Conservation (phyloP, 2,888 invertebrate genomes). For the Mythimna impura region DNA sequence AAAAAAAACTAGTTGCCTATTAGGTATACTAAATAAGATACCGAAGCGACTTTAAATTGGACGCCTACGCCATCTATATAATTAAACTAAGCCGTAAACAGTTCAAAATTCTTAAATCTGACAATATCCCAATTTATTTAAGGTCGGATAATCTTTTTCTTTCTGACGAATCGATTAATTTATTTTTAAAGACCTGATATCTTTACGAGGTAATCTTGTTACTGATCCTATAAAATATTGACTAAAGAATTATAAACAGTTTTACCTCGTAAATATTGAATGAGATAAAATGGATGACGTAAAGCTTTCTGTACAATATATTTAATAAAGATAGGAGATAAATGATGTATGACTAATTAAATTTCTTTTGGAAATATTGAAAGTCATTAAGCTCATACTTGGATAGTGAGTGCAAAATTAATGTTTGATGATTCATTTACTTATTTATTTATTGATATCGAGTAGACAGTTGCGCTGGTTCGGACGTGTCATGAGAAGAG, state of each 20-base stretch:
- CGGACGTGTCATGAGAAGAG: too few relatives aligned
- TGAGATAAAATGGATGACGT: slow-evolving; percentile 21
- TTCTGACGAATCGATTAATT: background rate
- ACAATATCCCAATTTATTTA: background rate
- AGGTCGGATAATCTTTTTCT: slow-evolving; percentile 7
- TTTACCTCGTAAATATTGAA: slow-evolving; percentile 33
- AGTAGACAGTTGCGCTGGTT: background rate
- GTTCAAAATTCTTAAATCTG: too few relatives aligned
- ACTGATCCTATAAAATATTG: slow-evolving; percentile 39
- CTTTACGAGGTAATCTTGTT: slow-evolving; percentile 7
- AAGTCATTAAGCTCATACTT: background rate
- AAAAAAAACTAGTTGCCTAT: too few relatives aligned
- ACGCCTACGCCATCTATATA: too few relatives aligned
- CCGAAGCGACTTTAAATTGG: too few relatives aligned
- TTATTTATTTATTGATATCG: background rate
- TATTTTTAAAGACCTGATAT: slow-evolving; percentile 1
- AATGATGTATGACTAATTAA: slow-evolving; percentile 3
- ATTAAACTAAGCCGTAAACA: too few relatives aligned
- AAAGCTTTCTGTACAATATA: background rate
- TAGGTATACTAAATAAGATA: too few relatives aligned
- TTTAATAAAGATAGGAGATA: background rate
- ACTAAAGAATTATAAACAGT: slow-evolving; percentile 34
- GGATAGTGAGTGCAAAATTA: background rate
- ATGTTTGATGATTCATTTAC: background rate
- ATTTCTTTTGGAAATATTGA: slow-evolving; percentile 4